Evolutionary conservation across 2,797 vertebrate genomes (phyloP).

Genomic region (Fratercula arctica): DNA sequence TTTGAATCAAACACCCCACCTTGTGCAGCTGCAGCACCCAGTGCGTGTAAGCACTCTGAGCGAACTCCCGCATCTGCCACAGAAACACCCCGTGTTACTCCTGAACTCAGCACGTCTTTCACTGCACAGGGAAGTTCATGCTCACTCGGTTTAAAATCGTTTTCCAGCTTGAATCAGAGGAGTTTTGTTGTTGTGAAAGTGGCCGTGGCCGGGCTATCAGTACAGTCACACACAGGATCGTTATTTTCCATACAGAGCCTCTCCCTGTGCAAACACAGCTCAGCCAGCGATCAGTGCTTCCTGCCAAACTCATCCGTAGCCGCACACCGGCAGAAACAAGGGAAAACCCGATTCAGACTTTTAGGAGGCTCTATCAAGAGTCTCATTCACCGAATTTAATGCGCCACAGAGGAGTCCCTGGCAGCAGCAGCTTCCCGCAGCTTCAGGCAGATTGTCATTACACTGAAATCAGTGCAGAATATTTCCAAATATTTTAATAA

Average conservation of each 20-base stretch:
- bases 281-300: background rate
- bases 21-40: background rate
- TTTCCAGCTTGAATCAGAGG: background rate
- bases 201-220: background rate
- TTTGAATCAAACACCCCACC: background rate
- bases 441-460: background rate
- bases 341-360: background rate
- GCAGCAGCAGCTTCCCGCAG: background rate
- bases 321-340: background rate
- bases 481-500: background rate
- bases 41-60: accelerated
- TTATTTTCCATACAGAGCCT: background rate
- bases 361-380: background rate
- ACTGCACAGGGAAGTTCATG: accelerated
- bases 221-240: background rate
- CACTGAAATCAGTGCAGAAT: background rate
- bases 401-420: background rate
- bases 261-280: background rate
- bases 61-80: background rate
- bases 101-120: background rate
- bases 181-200: background rate
- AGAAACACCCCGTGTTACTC: background rate
- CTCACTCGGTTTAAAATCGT: accelerated
- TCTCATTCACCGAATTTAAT: background rate
- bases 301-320: background rate